Evolutionary conservation across 2,888 invertebrate species (phyloP).

Genomic region (Parthenolecanium corni): DNA sequence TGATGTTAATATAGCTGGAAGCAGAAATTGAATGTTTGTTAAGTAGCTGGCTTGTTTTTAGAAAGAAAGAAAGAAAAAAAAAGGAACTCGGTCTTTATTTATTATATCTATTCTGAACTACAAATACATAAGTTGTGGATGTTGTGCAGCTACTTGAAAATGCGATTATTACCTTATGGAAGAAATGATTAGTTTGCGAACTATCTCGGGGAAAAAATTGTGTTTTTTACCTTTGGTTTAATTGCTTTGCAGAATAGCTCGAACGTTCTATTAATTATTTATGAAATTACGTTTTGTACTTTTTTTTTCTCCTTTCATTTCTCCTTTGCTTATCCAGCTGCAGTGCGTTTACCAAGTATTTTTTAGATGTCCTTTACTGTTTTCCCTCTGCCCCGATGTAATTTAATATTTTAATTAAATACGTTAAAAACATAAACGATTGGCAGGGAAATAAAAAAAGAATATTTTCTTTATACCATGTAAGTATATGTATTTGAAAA

Average conservation of each 20-base stretch:
- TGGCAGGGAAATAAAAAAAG: too few relatives aligned
- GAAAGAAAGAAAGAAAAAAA: neutral
- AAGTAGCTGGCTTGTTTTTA: slow-evolving; percentile 26
- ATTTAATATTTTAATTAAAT: too few relatives aligned
- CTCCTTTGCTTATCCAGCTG: too few relatives aligned
- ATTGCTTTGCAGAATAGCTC: slow-evolving; percentile 24
- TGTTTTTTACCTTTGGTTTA: slow-evolving; percentile 23
- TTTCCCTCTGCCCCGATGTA: too few relatives aligned
- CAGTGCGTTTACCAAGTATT: too few relatives aligned
- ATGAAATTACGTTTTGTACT: slow-evolving; percentile 14
- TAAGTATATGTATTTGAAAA: too few relatives aligned
- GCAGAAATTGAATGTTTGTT: slow-evolving; percentile 24
- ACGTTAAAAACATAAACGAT: too few relatives aligned
- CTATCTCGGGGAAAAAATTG: slow-evolving; percentile 1
- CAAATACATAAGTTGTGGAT: slow-evolving; percentile 14
- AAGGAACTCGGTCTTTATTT: slow-evolving; percentile 22
- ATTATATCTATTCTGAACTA: slow-evolving; percentile 19
- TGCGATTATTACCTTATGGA: slow-evolving; percentile 26
- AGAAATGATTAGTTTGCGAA: slow-evolving; percentile 25
- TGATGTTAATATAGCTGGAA: slow-evolving; percentile 27
- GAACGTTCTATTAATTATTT: slow-evolving; percentile 27
- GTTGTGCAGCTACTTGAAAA: slow-evolving; percentile 21
- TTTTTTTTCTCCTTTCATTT: too few relatives aligned
- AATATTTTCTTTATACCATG: too few relatives aligned
- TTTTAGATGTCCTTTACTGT: too few relatives aligned